These are phyloP conservation scores for Andrena flavipes DNA, from an alignment of 2,888 invertebrate species.

Conservation along the genomic window DNA sequence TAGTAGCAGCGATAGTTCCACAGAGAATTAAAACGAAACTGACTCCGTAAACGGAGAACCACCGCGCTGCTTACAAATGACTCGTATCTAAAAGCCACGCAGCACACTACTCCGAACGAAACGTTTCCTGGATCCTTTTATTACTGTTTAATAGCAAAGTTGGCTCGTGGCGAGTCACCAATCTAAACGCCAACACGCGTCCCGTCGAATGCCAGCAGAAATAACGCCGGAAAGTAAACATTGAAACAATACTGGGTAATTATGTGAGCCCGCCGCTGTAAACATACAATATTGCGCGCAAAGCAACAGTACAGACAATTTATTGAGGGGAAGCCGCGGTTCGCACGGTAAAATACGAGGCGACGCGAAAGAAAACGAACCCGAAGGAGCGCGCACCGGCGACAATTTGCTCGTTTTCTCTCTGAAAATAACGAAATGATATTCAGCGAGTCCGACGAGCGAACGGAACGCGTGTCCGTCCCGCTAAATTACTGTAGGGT, in stretches of 20 bases:
- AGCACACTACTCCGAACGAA: conserved; percentile 1
- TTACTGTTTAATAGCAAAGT: background rate
- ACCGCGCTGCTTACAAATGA: conserved; percentile 12
- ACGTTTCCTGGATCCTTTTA: background rate
- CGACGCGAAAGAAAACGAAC: conserved; percentile 11
- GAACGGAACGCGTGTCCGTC: conserved; percentile 24
- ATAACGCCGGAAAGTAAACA: conserved; percentile 23
- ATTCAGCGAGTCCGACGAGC: background rate
- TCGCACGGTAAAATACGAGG: background rate
- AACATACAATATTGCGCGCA: background rate
- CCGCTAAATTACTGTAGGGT: conserved; percentile 10
- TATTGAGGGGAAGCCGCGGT: conserved; percentile 7
- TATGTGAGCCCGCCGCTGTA: background rate
- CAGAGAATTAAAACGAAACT: background rate
- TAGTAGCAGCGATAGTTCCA: too few relatives aligned
- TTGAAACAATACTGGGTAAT: conserved; percentile 15
- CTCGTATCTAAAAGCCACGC: conserved; percentile 5
- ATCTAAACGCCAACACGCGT: background rate
- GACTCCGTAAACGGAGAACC: background rate
- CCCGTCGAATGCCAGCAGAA: background rate
- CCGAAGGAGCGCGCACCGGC: background rate
- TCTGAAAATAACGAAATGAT: conserved; percentile 43
- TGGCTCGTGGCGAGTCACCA: too few relatives aligned
- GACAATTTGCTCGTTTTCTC: conserved; percentile 17
- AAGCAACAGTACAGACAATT: conserved; percentile 18